phyloP scores from a whole-genome alignment of 2,797 vertebrate genomes.

The Microctenopoma steveboyesi region DNA sequence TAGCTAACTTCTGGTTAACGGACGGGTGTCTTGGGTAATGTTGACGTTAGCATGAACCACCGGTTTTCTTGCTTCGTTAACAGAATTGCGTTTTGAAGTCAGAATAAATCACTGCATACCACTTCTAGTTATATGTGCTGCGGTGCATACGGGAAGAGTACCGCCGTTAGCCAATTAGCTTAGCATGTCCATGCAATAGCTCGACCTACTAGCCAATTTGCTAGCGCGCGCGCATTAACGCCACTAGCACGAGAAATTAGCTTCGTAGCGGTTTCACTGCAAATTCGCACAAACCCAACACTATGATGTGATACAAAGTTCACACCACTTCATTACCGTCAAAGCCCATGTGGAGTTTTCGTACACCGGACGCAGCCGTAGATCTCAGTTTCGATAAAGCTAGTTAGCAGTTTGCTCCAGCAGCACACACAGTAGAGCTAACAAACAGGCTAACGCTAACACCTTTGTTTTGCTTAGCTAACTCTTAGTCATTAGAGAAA shows the following conservation, averaged over 20 bases:
- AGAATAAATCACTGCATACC: background rate
- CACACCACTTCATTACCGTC: background rate
- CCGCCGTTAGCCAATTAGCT: conserved; percentile 39
- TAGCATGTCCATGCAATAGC: conserved; percentile 42
- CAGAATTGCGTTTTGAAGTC: too few species aligned
- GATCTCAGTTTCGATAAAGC: conserved; percentile 67
- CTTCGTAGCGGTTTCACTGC: background rate
- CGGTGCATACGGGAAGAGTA: conserved; percentile 4
- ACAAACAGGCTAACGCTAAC: conserved; percentile 68
- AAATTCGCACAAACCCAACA: background rate
- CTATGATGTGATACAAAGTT: rapidly evolving
- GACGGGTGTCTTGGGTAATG: background rate
- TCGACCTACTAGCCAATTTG: conserved; percentile 33
- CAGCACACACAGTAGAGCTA: conserved; percentile 60
- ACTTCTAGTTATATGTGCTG: background rate
- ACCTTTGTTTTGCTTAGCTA: conserved; percentile 83
- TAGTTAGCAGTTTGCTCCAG: conserved; percentile 58
- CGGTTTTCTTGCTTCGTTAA: background rate
- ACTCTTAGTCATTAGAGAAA: conserved; percentile 60
- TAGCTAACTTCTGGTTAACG: conserved; percentile 9
- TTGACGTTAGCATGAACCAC: background rate
- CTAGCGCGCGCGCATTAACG: conserved; percentile 61
- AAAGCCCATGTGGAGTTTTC: conserved; percentile 10
- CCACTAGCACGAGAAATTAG: background rate
- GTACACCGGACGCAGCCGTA: conserved; percentile 60